Evolutionary conservation across 2,113 vertebrate species (phyloP).

Genomic region (Hypomesus transpacificus): DNA sequence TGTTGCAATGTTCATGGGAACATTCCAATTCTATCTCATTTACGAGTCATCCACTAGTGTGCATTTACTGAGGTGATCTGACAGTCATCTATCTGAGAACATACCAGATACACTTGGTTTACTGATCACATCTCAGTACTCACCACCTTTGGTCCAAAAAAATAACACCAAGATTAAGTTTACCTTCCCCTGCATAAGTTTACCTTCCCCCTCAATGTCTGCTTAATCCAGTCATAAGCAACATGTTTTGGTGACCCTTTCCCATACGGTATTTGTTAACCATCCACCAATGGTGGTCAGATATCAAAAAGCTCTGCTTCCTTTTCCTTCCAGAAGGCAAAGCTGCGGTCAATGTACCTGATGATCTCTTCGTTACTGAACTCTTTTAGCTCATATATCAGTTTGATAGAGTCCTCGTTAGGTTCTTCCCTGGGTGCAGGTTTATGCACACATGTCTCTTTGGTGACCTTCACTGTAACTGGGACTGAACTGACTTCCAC

Average conservation of each 20-base stretch:
- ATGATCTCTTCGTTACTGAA: constrained; percentile 94
- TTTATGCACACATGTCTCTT: constrained; percentile 40
- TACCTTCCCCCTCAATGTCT: constrained; percentile 8
- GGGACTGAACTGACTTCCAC: constrained; percentile 31
- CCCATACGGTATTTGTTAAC: not conserved
- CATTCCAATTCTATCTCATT: too few relatives aligned
- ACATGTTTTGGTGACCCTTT: constrained; percentile 2
- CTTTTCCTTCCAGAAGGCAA: constrained; percentile 98
- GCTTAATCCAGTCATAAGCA: constrained; percentile 8
- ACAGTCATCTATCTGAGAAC: not conserved
- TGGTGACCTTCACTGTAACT: constrained; percentile 30
- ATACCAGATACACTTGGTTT: constrained; percentile 35
- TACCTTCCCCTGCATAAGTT: constrained; percentile 23
- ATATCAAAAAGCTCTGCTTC: constrained; percentile 90
- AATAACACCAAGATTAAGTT: constrained; percentile 40
- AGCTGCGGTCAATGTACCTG: constrained; percentile 92
- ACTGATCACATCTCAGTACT: constrained; percentile 36
- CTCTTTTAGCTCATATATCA: constrained; percentile 86
- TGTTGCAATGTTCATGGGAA: too few relatives aligned
- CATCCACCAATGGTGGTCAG: constrained; percentile 56
- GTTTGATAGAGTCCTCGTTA: constrained; percentile 73
- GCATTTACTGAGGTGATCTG: too few relatives aligned
- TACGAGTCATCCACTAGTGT: too few relatives aligned
- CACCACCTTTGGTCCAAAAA: constrained; percentile 30
- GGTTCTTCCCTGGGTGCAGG: constrained; percentile 38